Percentiles rank a stretch among this genome's conserved stretches.
Conservation (phyloP, 1,140 invertebrate species). For the Euwallacea similis region DNA sequence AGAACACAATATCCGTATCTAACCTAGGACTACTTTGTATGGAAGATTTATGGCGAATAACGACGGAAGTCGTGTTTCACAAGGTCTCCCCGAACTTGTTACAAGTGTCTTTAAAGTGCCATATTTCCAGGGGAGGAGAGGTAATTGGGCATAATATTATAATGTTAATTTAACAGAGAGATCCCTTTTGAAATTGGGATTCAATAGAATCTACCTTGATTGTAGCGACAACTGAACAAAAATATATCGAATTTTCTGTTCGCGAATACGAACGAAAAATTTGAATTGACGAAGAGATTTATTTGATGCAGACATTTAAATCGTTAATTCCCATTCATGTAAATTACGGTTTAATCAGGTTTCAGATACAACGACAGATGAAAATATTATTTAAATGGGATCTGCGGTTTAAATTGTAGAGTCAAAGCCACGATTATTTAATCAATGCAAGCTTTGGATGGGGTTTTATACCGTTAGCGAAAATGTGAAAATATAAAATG, state of each 20-base stretch:
- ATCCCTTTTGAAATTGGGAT: neutral
- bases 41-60: conserved; percentile 11
- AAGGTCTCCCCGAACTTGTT: conserved; percentile 1
- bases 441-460: no score
- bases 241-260: no score
- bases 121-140: neutral
- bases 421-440: no score
- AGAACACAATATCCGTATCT: conserved; percentile 23
- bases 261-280: neutral
- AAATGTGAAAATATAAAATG: neutral
- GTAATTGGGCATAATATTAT: neutral
- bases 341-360: neutral
- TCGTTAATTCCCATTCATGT: neutral
- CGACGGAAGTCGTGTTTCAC: conserved; percentile 13
- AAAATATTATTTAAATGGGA: neutral
- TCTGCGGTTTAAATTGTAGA: neutral
- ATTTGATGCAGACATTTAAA: neutral
- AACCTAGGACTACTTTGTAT: conserved; percentile 15
- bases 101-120: neutral
- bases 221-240: no score
- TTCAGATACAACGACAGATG: neutral
- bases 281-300: neutral
- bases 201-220: no score
- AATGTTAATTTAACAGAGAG: neutral
- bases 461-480: neutral